Conservation (phyloP, 2,113 vertebrate genomes). For the Sigmodon hispidus region DNA sequence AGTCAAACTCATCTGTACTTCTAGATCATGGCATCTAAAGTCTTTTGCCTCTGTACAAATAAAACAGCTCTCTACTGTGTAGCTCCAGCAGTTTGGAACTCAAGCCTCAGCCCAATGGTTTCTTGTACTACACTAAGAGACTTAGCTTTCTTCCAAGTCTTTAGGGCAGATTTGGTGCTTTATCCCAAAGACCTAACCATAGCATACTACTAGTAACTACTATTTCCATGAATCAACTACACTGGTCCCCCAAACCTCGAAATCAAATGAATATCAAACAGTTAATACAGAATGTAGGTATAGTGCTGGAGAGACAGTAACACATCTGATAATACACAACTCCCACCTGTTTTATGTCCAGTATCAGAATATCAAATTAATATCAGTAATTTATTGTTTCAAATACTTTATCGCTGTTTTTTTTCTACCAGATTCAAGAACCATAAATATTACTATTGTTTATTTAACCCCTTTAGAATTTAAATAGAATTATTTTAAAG, state of each 20-base stretch:
- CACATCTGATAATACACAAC: neutral
- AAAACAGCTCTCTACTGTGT: no score
- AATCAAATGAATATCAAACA: neutral
- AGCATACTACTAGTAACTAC: neutral
- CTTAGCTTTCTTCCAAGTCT: neutral
- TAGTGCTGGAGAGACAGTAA: neutral
- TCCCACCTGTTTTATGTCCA: neutral
- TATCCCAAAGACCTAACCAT: neutral
- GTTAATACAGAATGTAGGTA: neutral
- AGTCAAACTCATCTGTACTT: conserved; percentile 14
- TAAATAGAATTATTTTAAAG: conserved; percentile 46
- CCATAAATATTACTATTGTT: neutral
- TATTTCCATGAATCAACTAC: neutral
- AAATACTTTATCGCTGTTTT: neutral
- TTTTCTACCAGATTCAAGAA: conserved; percentile 10
- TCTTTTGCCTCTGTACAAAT: neutral
- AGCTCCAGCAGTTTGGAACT: no score
- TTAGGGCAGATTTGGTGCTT: neutral
- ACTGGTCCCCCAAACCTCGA: neutral
- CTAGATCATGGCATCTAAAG: neutral
- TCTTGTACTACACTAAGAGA: neutral
- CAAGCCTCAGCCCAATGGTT: neutral
- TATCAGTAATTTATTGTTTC: neutral
- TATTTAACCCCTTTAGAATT: neutral
- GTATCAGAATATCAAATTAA: neutral